Percentiles rank a stretch among this genome's conserved stretches.
phyloP scores from a whole-genome alignment of 1,140 invertebrate species.

The Muscidifurax raptorellus region DNA sequence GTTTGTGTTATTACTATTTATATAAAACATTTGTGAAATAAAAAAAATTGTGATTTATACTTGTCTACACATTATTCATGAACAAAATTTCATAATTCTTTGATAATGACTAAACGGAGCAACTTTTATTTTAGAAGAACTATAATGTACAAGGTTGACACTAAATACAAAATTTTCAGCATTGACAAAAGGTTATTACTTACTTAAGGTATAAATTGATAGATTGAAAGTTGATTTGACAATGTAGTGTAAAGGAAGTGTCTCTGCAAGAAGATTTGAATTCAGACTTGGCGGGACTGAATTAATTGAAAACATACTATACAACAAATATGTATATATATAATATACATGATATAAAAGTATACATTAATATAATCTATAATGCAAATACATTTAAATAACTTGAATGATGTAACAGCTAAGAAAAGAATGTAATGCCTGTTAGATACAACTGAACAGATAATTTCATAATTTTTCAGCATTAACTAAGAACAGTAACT shows the following conservation, averaged over 20 bases:
- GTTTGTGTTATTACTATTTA: constrained; percentile 35
- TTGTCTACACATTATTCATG: not conserved
- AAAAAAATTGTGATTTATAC: constrained; percentile 7
- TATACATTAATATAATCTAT: constrained; percentile 2
- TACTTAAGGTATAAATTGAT: constrained; percentile 90
- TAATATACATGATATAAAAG: constrained; percentile 22
- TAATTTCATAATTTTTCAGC: not conserved
- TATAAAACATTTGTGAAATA: constrained; percentile 12
- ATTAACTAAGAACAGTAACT: not conserved
- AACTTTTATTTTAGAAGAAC: too few relatives aligned
- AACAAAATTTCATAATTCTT: not conserved
- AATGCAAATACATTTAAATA: not conserved
- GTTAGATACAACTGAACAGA: not conserved
- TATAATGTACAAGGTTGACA: too few relatives aligned
- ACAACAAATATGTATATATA: not conserved
- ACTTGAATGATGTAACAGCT: not conserved
- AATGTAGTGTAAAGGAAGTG: constrained; percentile 86
- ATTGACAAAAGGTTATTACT: constrained; percentile 89
- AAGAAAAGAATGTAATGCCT: not conserved
- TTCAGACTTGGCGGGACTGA: constrained; percentile 85
- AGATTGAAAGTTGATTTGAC: constrained; percentile 88
- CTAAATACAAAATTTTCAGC: constrained; percentile 78
- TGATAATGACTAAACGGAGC: not conserved
- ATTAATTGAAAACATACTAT: constrained; percentile 65
- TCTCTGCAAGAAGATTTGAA: constrained; percentile 89